These are phyloP conservation scores for Tethya wilhelma DNA, from an alignment of 37 sponge, comb jelly and placozoan genomes.

Conservation along the genomic window DNA sequence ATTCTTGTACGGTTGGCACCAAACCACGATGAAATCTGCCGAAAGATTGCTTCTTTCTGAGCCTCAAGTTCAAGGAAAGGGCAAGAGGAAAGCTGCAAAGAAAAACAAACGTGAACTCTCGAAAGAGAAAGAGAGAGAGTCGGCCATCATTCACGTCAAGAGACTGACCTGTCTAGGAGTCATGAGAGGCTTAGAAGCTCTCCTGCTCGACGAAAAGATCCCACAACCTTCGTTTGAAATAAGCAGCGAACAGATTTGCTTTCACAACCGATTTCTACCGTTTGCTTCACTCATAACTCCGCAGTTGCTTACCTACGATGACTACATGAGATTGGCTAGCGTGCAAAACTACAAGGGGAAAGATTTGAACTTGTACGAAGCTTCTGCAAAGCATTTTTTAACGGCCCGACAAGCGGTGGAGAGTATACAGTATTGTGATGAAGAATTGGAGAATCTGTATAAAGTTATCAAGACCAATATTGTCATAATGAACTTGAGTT, in stretches of 20 bases:
- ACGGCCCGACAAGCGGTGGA: conserved; percentile 74
- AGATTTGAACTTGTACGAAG: conserved; percentile 74
- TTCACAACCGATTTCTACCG: conserved; percentile 74
- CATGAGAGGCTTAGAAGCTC: conserved; percentile 77
- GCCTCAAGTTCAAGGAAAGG: conserved; percentile 24
- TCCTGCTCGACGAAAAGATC: conserved; percentile 59
- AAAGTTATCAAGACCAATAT: conserved; percentile 92
- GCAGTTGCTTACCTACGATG: conserved; percentile 59
- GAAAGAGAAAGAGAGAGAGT: conserved; percentile 75
- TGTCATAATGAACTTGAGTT: conserved; percentile 87
- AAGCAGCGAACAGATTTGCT: conserved; percentile 65
- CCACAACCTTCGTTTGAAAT: conserved; percentile 48
- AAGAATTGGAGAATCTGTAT: conserved; percentile 51
- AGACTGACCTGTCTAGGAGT: conserved; percentile 67
- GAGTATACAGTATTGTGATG: conserved; percentile 17
- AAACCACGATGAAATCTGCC: conserved; percentile 69
- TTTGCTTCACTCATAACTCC: conserved; percentile 81
- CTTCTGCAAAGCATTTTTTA: conserved; percentile 57
- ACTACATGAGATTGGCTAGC: conserved; percentile 66
- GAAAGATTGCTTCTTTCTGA: conserved; percentile 44
- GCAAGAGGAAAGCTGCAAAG: conserved; percentile 68
- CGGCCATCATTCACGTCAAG: conserved; percentile 41
- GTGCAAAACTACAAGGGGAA: conserved; percentile 60
- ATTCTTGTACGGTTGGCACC: conserved; percentile 85
- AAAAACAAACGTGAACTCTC: conserved; percentile 46